Conservation (phyloP, 2,888 invertebrate species). For the Eurytoma adleriae region DNA sequence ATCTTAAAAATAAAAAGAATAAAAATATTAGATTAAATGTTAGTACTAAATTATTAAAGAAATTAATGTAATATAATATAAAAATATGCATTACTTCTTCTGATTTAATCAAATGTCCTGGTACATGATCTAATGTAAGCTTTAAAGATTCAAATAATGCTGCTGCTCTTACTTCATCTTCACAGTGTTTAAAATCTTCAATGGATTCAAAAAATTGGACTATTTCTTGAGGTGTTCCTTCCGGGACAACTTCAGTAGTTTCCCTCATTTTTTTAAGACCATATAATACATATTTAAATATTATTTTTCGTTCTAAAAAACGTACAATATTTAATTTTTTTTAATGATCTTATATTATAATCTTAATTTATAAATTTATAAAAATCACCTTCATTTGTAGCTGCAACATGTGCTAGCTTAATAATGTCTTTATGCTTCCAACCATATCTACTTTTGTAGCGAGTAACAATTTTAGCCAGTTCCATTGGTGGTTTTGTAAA, state of each 20-base stretch:
- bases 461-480: slow-evolving; percentile 81
- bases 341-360: background rate
- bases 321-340: slow-evolving; percentile 5
- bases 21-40: background rate
- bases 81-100: slow-evolving; percentile 77
- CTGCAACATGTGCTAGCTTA: slow-evolving; percentile 79
- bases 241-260: slow-evolving; percentile 52
- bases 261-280: slow-evolving; percentile 78
- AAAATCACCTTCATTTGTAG: slow-evolving; percentile 59
- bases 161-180: slow-evolving; percentile 78
- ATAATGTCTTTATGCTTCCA: slow-evolving; percentile 86
- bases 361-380: background rate
- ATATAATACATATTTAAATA: slow-evolving; percentile 77
- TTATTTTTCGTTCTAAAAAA: slow-evolving; percentile 63
- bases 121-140: slow-evolving; percentile 83
- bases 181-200: slow-evolving; percentile 70
- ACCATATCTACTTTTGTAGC: slow-evolving; percentile 81
- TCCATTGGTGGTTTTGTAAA: slow-evolving; percentile 79
- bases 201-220: slow-evolving; percentile 66
- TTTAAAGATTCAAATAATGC: slow-evolving; percentile 77
- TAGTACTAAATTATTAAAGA: too few species aligned
- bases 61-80: background rate
- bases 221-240: slow-evolving; percentile 65
- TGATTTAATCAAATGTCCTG: slow-evolving; percentile 81
- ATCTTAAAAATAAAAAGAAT: slow-evolving; percentile 71